Evolutionary conservation across 1,140 invertebrate species (phyloP).

Genomic region (Lasioglossum baleicum): DNA sequence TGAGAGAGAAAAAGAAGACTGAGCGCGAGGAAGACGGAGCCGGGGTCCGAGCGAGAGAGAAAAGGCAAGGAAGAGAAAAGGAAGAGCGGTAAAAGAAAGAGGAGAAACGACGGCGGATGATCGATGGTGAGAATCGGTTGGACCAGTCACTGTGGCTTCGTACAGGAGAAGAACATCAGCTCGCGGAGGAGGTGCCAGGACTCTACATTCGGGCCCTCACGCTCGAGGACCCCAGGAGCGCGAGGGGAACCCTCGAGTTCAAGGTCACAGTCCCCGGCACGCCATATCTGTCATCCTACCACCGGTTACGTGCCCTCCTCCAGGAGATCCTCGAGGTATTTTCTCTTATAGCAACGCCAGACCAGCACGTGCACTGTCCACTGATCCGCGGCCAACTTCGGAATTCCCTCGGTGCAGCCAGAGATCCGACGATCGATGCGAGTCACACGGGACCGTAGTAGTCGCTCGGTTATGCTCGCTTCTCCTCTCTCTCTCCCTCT

Average conservation of each 20-base stretch:
- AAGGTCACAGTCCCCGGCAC: constrained; percentile 67
- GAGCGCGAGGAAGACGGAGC: no score
- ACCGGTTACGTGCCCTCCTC: constrained; percentile 63
- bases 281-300: constrained; percentile 73
- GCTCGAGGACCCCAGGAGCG: constrained; percentile 74
- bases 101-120: constrained; percentile 47
- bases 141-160: constrained; percentile 70
- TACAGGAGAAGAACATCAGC: constrained; percentile 69
- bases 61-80: background rate
- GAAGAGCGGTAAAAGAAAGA: background rate
- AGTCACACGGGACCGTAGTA: no score
- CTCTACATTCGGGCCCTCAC: constrained; percentile 75
- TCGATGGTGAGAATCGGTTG: constrained; percentile 64
- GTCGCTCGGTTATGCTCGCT: no score
- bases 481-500: no score
- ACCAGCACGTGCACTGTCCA: no score
- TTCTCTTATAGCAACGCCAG: no score
- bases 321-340: constrained; percentile 71
- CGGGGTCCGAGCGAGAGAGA: no score
- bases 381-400: no score
- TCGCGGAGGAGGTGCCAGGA: constrained; percentile 75
- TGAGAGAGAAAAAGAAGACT: background rate
- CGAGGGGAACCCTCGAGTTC: constrained; percentile 67
- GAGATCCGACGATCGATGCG: no score
- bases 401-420: no score